These are phyloP conservation scores for Oryzias woworae DNA, from an alignment of 2,113 vertebrate genomes.

Conservation along the genomic window DNA sequence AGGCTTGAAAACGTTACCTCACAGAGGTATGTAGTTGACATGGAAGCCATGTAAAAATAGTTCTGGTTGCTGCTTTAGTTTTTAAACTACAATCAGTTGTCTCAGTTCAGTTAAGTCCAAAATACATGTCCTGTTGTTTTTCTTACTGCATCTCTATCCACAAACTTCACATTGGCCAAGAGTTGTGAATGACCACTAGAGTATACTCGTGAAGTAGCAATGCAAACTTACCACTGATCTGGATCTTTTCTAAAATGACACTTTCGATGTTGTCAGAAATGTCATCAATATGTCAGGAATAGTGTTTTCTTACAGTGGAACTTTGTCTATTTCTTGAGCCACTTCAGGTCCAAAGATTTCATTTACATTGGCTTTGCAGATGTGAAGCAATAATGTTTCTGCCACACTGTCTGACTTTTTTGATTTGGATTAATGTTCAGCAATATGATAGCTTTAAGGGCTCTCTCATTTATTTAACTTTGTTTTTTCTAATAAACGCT, in stretches of 20 bases:
- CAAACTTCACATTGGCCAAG: no score
- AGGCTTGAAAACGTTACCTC: fast-evolving
- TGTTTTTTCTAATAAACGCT: no score
- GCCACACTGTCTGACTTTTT: slow-evolving; percentile 14
- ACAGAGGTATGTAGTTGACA: not conserved
- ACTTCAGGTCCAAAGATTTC: not conserved
- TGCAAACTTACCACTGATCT: not conserved
- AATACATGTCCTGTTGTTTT: no score
- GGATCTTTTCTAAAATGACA: not conserved
- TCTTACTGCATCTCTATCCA: no score
- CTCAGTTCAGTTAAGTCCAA: no score
- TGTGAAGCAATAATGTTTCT: slow-evolving; percentile 7
- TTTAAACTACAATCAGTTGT: no score
- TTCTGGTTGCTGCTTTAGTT: slow-evolving; percentile 8
- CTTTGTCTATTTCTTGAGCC: not conserved
- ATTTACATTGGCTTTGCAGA: slow-evolving; percentile 15
- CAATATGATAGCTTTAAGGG: not conserved
- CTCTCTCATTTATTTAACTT: no score
- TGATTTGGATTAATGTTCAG: slow-evolving; percentile 16
- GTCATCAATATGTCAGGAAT: not conserved
- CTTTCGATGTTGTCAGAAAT: slow-evolving; percentile 18
- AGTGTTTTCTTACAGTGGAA: not conserved
- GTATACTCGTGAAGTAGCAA: not conserved
- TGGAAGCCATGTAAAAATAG: not conserved
- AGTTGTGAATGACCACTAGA: no score